A percentile compares a stretch with the other conserved stretches of the same genome.
phyloP scores from a whole-genome alignment of 2,797 vertebrate species.

The Anas bernieri region DNA sequence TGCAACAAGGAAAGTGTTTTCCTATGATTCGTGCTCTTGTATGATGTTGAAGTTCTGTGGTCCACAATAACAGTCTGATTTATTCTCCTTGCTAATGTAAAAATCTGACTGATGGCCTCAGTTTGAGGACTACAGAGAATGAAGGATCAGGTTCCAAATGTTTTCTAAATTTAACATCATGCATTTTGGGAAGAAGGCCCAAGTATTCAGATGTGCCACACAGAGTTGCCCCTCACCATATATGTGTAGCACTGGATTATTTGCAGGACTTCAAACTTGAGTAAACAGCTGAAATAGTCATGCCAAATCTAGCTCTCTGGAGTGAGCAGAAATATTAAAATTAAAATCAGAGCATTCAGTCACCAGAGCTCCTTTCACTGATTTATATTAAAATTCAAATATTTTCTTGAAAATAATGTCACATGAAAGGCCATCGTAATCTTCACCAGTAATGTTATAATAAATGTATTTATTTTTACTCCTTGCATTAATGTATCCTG shows the following conservation, averaged over 20 bases:
- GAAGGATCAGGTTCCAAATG: slow-evolving; percentile 37
- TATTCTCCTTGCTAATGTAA: not conserved
- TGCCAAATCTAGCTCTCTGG: not conserved
- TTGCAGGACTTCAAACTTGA: slow-evolving; percentile 42
- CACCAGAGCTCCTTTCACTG: not conserved
- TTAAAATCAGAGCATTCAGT: not conserved
- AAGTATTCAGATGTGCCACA: slow-evolving; percentile 33
- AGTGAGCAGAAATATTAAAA: slow-evolving; percentile 3
- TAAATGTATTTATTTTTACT: not conserved
- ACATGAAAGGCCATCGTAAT: not conserved
- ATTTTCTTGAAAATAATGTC: not conserved
- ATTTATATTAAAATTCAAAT: not conserved
- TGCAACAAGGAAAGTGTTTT: not conserved
- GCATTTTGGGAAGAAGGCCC: slow-evolving; percentile 47
- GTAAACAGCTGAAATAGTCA: slow-evolving; percentile 11
- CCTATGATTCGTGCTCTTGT: not conserved
- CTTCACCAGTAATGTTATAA: not conserved
- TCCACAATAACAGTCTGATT: not conserved
- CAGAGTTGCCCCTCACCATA: slow-evolving; percentile 39
- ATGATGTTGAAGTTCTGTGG: not conserved
- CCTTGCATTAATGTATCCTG: not conserved
- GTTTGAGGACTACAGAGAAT: slow-evolving; percentile 1
- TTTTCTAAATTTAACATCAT: slow-evolving; percentile 61
- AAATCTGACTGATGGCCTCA: not conserved
- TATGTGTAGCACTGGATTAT: slow-evolving; percentile 56